phyloP scores from a whole-genome alignment of 2,797 vertebrate species.

The Astyanax mexicanus region DNA sequence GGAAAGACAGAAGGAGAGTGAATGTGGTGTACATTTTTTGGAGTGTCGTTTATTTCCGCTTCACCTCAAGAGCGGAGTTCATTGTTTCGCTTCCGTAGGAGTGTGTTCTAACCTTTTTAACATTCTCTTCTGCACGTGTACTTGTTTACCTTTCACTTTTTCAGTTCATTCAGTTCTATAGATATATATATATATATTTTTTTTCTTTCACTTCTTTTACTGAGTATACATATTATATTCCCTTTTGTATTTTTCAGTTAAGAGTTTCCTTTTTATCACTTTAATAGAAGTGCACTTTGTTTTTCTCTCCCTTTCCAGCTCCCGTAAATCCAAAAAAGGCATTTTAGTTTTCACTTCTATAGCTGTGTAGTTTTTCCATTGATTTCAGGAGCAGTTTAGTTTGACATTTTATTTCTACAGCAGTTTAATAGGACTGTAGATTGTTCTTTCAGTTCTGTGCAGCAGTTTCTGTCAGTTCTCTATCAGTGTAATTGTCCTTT shows the following conservation, averaged over 20 bases:
- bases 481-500: neutral
- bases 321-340: too few relatives aligned
- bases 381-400: neutral
- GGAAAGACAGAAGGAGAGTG: conserved; percentile 15
- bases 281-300: too few relatives aligned
- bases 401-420: too few relatives aligned
- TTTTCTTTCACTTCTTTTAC: too few relatives aligned
- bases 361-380: neutral
- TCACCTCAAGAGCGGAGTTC: neutral
- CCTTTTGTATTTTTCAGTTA: too few relatives aligned
- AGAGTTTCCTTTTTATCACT: too few relatives aligned
- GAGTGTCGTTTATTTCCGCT: conserved; percentile 1
- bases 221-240: too few relatives aligned
- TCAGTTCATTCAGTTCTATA: neutral
- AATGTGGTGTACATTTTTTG: conserved; percentile 39
- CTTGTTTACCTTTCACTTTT: neutral
- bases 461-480: neutral
- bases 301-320: too few relatives aligned
- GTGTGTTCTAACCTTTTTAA: neutral
- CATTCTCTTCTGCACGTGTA: too few relatives aligned
- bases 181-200: neutral
- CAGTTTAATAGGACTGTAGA: too few relatives aligned
- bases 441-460: neutral
- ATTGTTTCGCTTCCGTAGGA: neutral
- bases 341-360: neutral